Conservation (phyloP, 2,113 vertebrate genomes). For the Atlantisia rogersi region DNA sequence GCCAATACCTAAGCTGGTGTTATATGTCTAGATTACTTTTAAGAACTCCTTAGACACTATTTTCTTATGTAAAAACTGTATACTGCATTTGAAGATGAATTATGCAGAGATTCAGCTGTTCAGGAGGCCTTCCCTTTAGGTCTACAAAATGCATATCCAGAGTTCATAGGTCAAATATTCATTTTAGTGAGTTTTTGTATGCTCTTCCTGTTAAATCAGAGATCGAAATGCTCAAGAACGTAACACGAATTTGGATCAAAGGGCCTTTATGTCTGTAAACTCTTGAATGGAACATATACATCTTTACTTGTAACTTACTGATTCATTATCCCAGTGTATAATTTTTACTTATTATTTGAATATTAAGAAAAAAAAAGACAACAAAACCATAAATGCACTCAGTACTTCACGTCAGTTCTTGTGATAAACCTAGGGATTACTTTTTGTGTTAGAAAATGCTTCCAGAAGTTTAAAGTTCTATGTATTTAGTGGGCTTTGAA, state of each 20-base stretch:
- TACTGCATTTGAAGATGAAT: neutral
- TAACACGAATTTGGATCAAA: neutral
- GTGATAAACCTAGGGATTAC: neutral
- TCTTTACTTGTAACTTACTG: neutral
- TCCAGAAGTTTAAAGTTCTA: neutral
- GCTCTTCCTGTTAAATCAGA: neutral
- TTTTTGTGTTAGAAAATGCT: neutral
- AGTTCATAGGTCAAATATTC: neutral
- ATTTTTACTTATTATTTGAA: neutral
- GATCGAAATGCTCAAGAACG: neutral
- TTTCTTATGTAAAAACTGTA: neutral
- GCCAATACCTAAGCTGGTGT: neutral
- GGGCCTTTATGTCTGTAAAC: neutral
- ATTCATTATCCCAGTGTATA: neutral
- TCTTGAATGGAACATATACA: neutral
- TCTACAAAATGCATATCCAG: neutral
- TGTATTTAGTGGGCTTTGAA: neutral
- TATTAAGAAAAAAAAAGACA: neutral
- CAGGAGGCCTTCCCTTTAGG: neutral
- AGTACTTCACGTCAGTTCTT: neutral
- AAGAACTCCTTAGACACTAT: neutral
- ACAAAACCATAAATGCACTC: fast-evolving
- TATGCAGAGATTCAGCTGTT: neutral
- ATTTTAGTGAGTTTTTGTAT: neutral
- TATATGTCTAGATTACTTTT: neutral